phyloP scores from a whole-genome alignment of 2,113 vertebrate genomes.

The Carollia perspicillata region DNA sequence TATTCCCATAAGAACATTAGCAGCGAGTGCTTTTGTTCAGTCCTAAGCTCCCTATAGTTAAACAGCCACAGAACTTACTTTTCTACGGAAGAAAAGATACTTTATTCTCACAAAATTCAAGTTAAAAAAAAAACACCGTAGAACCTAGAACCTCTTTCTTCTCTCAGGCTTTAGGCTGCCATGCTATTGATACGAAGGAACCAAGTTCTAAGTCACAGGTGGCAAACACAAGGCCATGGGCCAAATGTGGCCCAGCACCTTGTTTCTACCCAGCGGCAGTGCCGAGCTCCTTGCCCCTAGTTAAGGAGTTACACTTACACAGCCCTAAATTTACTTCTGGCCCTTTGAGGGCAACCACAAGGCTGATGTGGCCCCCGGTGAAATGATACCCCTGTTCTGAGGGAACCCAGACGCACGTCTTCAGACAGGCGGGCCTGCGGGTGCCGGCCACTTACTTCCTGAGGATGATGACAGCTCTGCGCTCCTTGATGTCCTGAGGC shows the following conservation, averaged over 20 bases:
- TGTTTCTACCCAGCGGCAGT: too few species aligned
- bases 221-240: too few species aligned
- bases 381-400: neutral
- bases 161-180: neutral
- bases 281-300: too few species aligned
- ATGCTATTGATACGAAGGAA: neutral
- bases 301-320: too few species aligned
- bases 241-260: too few species aligned
- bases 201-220: neutral
- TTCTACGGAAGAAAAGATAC: neutral
- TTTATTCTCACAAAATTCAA: neutral
- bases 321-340: too few species aligned
- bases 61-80: neutral
- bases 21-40: neutral
- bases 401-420: neutral
- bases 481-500: slow-evolving; percentile 97
- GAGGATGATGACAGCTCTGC: slow-evolving; percentile 97
- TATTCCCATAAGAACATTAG: neutral
- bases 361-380: too few species aligned
- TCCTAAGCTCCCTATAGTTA: neutral
- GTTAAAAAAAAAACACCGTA: neutral
- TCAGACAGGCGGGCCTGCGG: neutral
- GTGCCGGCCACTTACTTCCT: slow-evolving; percentile 88
- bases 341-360: too few species aligned
- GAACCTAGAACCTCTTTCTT: neutral